These are phyloP conservation scores for Chloroceryle inda DNA, from an alignment of 2,797 vertebrate genomes.

Conservation along the genomic window DNA sequence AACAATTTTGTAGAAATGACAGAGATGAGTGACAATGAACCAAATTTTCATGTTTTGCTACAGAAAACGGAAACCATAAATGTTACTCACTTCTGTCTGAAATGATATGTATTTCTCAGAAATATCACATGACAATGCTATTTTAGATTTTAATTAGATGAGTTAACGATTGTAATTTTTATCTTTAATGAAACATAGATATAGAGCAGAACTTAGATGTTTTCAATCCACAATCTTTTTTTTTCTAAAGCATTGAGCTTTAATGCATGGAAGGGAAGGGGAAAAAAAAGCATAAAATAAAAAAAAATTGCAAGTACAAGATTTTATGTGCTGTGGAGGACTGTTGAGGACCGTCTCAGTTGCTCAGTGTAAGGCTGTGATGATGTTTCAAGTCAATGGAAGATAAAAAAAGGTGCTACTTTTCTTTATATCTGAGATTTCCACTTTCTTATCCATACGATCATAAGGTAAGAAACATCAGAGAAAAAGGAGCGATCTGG, in stretches of 20 bases:
- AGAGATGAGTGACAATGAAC: background rate
- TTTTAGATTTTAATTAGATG: background rate
- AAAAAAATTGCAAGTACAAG: background rate
- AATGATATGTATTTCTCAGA: background rate
- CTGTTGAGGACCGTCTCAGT: background rate
- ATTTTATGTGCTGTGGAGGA: fast-evolving
- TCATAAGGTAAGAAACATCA: background rate
- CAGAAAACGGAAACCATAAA: background rate
- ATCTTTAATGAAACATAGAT: background rate
- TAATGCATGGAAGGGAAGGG: background rate
- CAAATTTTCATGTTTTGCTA: background rate
- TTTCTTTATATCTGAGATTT: background rate
- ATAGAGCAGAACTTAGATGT: background rate
- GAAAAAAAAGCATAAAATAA: background rate
- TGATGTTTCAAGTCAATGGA: background rate
- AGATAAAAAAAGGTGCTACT: background rate
- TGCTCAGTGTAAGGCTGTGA: background rate
- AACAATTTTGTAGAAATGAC: background rate
- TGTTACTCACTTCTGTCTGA: background rate
- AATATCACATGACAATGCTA: background rate
- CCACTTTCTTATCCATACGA: background rate
- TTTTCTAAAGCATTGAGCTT: background rate
- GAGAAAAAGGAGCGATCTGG: background rate
- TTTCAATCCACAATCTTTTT: background rate
- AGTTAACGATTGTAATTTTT: background rate